Conservation (phyloP, 2,888 invertebrate species). For the Idaea dimidiata region DNA sequence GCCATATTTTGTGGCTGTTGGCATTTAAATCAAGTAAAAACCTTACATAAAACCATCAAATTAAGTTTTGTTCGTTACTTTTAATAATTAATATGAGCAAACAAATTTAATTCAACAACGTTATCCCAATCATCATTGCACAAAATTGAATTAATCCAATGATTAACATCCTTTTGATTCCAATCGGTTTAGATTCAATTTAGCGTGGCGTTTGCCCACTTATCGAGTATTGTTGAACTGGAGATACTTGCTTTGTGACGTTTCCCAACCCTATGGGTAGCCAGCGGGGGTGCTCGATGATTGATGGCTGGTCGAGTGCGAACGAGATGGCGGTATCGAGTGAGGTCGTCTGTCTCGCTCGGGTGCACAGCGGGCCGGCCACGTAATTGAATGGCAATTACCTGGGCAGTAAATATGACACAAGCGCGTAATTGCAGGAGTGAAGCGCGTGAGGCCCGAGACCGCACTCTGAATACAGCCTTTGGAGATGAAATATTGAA, state of each 20-base stretch:
- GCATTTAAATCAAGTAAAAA: no score
- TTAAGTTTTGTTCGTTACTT: background rate
- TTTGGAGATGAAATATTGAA: slow-evolving; percentile 72
- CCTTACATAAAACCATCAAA: no score
- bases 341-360: slow-evolving; percentile 47
- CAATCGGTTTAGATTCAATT: slow-evolving; percentile 69
- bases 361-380: slow-evolving; percentile 62
- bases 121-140: slow-evolving; percentile 17
- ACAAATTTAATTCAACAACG: background rate
- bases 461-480: slow-evolving; percentile 63
- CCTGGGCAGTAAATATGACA: slow-evolving; percentile 82
- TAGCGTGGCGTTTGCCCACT: slow-evolving; percentile 73
- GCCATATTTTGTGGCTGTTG: no score
- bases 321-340: slow-evolving; percentile 45
- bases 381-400: slow-evolving; percentile 81
- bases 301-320: slow-evolving; percentile 71
- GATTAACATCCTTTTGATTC: slow-evolving; percentile 57
- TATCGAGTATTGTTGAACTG: slow-evolving; percentile 72
- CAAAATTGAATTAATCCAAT: slow-evolving; percentile 23
- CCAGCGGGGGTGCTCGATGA: slow-evolving; percentile 77
- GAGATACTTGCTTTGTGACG: slow-evolving; percentile 66
- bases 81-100: background rate
- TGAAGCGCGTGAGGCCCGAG: slow-evolving; percentile 68
- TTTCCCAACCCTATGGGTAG: slow-evolving; percentile 73
- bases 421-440: slow-evolving; percentile 80